Conservation (phyloP, 2,888 invertebrate species). For the Acrobasis consociella region DNA sequence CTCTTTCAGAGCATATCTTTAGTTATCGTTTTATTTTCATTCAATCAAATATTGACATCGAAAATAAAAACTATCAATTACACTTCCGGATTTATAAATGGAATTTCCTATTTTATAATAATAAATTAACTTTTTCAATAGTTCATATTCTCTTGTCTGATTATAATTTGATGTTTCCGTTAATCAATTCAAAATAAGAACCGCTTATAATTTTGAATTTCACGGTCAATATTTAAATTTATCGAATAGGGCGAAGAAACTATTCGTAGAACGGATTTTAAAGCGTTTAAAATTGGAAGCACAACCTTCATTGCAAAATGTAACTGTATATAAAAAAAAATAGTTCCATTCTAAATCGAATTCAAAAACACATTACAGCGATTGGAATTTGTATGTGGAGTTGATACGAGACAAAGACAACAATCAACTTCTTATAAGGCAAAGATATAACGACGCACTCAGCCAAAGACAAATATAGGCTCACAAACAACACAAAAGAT, state of each 20-base stretch:
- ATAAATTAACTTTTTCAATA: no score
- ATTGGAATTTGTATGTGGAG: background rate
- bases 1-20: no score
- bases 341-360: background rate
- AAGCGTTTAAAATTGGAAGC: background rate
- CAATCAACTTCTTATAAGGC: conserved; percentile 23
- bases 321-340: background rate
- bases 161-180: background rate
- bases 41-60: background rate
- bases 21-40: no score
- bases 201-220: background rate
- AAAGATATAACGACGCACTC: conserved; percentile 13
- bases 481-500: conserved; percentile 12
- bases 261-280: background rate
- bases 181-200: background rate
- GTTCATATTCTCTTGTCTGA: background rate
- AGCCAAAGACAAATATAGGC: conserved; percentile 20
- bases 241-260: background rate
- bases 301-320: background rate
- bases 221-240: background rate
- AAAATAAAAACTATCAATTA: background rate
- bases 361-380: background rate
- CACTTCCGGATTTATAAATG: background rate
- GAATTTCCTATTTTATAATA: background rate
- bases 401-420: conserved; percentile 11